These are phyloP conservation scores for Mactra quadrangularis DNA, from an alignment of 1,140 invertebrate species.

Conservation along the genomic window DNA sequence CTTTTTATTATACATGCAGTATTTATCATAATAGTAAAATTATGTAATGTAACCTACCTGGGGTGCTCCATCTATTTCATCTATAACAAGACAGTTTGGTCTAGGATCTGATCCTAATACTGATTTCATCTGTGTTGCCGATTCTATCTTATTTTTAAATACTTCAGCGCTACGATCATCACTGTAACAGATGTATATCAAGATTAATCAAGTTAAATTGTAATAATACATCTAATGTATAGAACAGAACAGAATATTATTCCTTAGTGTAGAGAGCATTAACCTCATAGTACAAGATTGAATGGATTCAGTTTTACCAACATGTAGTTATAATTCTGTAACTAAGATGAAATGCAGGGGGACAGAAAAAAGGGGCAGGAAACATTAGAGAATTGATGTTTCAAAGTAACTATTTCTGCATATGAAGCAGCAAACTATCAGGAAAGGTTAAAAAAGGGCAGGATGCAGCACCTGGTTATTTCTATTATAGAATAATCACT, in stretches of 20 bases:
- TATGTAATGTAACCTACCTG: no score
- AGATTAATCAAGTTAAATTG: no score
- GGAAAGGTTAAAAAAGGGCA: not conserved
- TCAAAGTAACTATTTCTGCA: no score
- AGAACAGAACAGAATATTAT: not conserved
- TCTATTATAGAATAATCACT: not conserved
- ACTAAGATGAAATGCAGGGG: no score
- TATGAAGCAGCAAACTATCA: not conserved
- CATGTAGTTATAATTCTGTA: not conserved
- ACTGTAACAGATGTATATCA: no score
- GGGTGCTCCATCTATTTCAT: slow-evolving; percentile 99
- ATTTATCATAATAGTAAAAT: no score
- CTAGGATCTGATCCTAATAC: slow-evolving; percentile 91
- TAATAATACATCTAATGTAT: not conserved
- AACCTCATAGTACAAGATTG: no score
- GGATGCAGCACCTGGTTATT: not conserved
- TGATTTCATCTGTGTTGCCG: slow-evolving; percentile 95
- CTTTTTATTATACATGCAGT: no score
- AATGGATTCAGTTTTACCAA: no score
- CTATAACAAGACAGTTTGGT: slow-evolving; percentile 97
- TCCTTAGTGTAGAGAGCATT: no score
- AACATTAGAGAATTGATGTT: no score
- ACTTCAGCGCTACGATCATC: slow-evolving; percentile 95
- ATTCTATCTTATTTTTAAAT: slow-evolving; percentile 91
- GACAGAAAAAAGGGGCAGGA: no score